A percentile compares a stretch with the other conserved stretches of the same genome.
Conservation (phyloP, 2,113 vertebrate genomes). For the Acanthisitta chloris region DNA sequence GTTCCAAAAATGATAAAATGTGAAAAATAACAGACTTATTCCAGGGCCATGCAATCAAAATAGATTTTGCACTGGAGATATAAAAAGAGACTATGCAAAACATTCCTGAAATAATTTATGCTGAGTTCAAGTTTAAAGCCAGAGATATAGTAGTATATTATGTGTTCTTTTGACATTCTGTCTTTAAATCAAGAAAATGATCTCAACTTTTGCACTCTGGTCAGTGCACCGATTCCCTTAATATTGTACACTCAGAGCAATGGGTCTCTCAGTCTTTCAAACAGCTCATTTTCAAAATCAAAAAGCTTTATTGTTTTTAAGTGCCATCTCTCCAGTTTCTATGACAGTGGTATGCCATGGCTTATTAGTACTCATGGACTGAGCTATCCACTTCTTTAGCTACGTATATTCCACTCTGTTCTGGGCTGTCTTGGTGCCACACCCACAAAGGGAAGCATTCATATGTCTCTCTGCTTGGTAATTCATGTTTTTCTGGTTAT, state of each 20-base stretch:
- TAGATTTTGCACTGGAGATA: conserved; percentile 48
- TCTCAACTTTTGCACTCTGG: not conserved
- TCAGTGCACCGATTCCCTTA: not conserved
- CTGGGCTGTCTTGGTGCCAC: not conserved
- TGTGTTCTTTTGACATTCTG: conserved; percentile 43
- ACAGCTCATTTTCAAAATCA: not conserved
- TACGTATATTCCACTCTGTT: not conserved
- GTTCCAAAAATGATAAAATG: conserved; percentile 58
- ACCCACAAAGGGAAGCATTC: not conserved
- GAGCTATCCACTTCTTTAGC: not conserved
- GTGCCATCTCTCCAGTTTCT: not conserved
- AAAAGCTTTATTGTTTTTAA: not conserved
- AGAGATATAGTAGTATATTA: conserved; percentile 40
- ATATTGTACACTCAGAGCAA: not conserved
- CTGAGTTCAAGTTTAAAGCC: conserved; percentile 61
- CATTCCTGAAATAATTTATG: conserved; percentile 66
- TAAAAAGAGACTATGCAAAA: conserved; percentile 55
- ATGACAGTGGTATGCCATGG: not conserved
- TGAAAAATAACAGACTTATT: conserved; percentile 55
- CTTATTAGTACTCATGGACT: not conserved
- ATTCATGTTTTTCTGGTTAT: not conserved
- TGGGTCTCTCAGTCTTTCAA: not conserved
- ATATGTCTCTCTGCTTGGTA: not conserved
- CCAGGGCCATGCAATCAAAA: conserved; percentile 45
- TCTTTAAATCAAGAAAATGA: conserved; percentile 36